Conservation (phyloP, 2,888 invertebrate species). For the Empis stercorea region DNA sequence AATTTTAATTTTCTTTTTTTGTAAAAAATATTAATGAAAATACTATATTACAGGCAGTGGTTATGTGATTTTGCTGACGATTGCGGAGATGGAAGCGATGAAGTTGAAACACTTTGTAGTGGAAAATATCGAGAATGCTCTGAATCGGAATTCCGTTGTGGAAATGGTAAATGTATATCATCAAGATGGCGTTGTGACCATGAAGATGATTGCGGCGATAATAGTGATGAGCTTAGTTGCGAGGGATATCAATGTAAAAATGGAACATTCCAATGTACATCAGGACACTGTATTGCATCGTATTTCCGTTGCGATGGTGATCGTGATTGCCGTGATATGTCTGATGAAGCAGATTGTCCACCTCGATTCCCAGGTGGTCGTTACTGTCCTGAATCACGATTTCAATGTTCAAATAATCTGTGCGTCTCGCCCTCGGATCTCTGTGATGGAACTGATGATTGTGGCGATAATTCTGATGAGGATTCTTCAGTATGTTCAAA, state of each 20-base stretch:
- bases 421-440: slow-evolving; percentile 82
- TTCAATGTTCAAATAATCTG: slow-evolving; percentile 84
- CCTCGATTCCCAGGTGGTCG: slow-evolving; percentile 77
- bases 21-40: no score
- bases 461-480: slow-evolving; percentile 86
- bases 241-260: slow-evolving; percentile 75
- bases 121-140: slow-evolving; percentile 80
- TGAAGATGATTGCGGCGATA: slow-evolving; percentile 94
- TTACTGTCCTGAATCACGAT: slow-evolving; percentile 79
- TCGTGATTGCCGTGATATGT: slow-evolving; percentile 76
- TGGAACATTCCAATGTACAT: slow-evolving; percentile 81
- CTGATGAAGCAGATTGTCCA: slow-evolving; percentile 81
- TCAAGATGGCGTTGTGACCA: slow-evolving; percentile 90
- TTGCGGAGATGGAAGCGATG: slow-evolving; percentile 90
- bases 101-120: slow-evolving; percentile 66
- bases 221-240: slow-evolving; percentile 78
- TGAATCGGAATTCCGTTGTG: slow-evolving; percentile 82
- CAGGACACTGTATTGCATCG: slow-evolving; percentile 84
- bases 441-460: slow-evolving; percentile 89
- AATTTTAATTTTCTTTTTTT: slow-evolving; percentile 15
- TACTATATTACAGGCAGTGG: slow-evolving; percentile 72
- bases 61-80: slow-evolving; percentile 94
- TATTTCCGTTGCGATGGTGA: slow-evolving; percentile 85
- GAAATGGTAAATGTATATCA: slow-evolving; percentile 82
- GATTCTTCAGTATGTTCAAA: slow-evolving; percentile 64